Conservation (phyloP, 30 jellyfish, hydroid and myxozoan species). For the Turritopsis dohrnii region DNA sequence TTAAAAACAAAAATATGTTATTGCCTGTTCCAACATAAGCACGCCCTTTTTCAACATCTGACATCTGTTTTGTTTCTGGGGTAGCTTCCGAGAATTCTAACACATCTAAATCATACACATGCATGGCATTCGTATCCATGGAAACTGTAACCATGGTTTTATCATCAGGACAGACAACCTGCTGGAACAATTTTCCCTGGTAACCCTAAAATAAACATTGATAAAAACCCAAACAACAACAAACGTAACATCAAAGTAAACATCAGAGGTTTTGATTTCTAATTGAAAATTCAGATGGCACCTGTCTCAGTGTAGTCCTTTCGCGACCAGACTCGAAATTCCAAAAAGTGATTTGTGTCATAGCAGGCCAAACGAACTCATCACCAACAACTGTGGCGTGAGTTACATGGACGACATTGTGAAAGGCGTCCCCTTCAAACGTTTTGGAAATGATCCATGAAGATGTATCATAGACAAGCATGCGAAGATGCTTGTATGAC, state of each 20-base stretch:
- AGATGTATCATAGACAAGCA: constrained; percentile 46
- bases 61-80: constrained; percentile 42
- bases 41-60: constrained; percentile 57
- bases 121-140: constrained; percentile 55
- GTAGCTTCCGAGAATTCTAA: constrained; percentile 26
- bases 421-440: constrained; percentile 39
- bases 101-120: constrained; percentile 55
- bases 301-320: constrained; percentile 62
- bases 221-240: no score
- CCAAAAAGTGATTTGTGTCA: constrained; percentile 77
- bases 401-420: constrained; percentile 32
- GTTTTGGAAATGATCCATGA: constrained; percentile 51
- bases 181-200: constrained; percentile 83
- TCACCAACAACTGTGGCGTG: constrained; percentile 37
- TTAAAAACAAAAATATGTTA: background rate
- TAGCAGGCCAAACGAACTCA: constrained; percentile 73
- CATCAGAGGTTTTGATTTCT: no score
- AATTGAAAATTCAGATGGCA: no score
- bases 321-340: constrained; percentile 62
- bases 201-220: constrained; percentile 48
- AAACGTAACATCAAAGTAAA: no score
- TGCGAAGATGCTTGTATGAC: constrained; percentile 44
- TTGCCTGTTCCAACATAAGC: constrained; percentile 76
- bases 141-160: constrained; percentile 46
- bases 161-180: constrained; percentile 50